Evolutionary conservation across 2,113 vertebrate species (phyloP), one percentile per base, ranked within the genome.

Genomic region (Pseudopipra pipra): DNA sequence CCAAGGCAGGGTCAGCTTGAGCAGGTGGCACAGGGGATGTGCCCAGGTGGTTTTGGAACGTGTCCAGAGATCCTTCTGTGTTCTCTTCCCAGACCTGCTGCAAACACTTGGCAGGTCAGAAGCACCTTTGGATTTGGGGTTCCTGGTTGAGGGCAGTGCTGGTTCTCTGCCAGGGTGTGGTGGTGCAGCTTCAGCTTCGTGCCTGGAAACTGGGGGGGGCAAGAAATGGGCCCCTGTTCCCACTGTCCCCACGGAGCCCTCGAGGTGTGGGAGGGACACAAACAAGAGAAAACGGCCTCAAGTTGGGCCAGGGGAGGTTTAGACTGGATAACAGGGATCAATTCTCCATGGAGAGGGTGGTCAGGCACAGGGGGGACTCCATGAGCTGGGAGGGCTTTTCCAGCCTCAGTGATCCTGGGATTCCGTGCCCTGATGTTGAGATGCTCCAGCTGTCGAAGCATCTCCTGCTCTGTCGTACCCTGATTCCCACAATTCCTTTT

Each of bases 201-300:
- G 12, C 2, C 2, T 5, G 9, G 67, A 22, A 11, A 5, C 0
- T 8, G 21, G 39, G 12, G 39, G 21, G 35, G 31, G n/a, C 6
- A 15, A 30, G 25, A 39, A 43, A 5, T 3, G 6, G 0, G 11
- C 11, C 22, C 37, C 33, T 16, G 1, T 18, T 75, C 9, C 30
- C 11, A 1, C 17, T 0, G 0, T 23, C 35, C 3, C 19, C 11
- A 1, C 6, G 28, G 47, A 10, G 20, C 3, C 2, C 16, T 52
- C 1, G 7, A 4, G 35, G 5, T 37, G 51, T 4, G 21, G 49
- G 47, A 37, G 25, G 2, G 24, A 9, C 37, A 9, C 21, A 39
- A 35, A 8, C 43, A 41, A 14, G 47, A 25, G n/a, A 35, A 71
- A 20, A 31, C 14, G 54, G 31, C 37, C 37, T 33, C 54, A 59